Conservation (phyloP, 1,140 invertebrate genomes). For the Pseudomyrmex cubaensis region DNA sequence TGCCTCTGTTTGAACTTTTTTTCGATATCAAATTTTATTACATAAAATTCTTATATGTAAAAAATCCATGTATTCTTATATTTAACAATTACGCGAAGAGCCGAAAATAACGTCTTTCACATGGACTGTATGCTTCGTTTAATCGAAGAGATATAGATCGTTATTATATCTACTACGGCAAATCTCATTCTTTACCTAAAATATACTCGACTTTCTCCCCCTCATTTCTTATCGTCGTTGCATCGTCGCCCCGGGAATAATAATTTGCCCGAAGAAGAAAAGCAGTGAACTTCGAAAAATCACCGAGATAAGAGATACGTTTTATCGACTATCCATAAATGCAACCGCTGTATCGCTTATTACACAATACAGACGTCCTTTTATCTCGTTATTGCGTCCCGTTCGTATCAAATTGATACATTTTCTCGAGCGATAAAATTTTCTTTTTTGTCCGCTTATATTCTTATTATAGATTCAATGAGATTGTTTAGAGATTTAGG, state of each 20-base stretch:
- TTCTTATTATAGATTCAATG: neutral
- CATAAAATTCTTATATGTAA: neutral
- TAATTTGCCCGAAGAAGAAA: constrained; percentile 17
- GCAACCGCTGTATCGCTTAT: neutral
- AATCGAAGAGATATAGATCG: neutral
- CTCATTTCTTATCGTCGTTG: constrained; percentile 17
- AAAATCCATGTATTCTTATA: neutral
- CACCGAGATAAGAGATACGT: neutral
- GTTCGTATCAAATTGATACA: constrained; percentile 26
- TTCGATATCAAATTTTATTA: no score
- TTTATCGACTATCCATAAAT: constrained; percentile 38
- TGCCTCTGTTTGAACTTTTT: no score
- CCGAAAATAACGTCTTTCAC: neutral
- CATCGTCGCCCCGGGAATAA: constrained; percentile 9
- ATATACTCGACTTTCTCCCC: neutral
- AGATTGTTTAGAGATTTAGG: neutral
- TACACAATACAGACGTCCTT: neutral
- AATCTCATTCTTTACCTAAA: constrained; percentile 22
- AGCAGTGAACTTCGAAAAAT: constrained; percentile 24
- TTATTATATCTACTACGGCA: constrained; percentile 7
- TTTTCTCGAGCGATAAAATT: constrained; percentile 7
- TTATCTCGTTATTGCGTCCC: constrained; percentile 6
- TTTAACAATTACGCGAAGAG: neutral
- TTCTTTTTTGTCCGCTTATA: neutral
- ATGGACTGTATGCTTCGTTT: neutral